Conservation (phyloP, 2,113 vertebrate species). For the Martes martes region DNA sequence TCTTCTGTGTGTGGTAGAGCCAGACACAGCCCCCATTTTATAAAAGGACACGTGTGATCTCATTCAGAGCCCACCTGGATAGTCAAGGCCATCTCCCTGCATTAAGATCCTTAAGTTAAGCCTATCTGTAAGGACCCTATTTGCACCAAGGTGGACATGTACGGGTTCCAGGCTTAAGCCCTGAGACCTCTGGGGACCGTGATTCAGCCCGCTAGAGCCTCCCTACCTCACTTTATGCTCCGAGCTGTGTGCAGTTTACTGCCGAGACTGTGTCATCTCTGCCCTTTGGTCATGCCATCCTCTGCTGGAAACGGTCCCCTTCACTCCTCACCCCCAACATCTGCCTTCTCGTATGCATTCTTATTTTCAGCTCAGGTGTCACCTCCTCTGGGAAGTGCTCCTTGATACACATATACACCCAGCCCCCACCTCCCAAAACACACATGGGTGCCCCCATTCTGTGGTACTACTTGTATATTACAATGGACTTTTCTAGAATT, state of each 20-base stretch:
- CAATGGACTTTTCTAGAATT: neutral
- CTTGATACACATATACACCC: neutral
- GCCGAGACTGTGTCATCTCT: neutral
- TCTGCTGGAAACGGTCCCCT: neutral
- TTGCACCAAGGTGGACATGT: neutral
- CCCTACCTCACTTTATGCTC: neutral
- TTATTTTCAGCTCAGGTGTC: neutral
- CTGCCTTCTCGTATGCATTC: neutral
- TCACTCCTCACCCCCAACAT: accelerated
- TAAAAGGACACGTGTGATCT: neutral
- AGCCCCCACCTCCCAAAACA: neutral
- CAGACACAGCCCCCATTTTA: neutral
- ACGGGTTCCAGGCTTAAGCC: neutral
- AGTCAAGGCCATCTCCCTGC: neutral
- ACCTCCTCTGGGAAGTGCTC: neutral
- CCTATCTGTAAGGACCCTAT: neutral
- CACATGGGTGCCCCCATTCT: no score
- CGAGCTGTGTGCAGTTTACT: neutral
- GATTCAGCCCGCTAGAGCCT: neutral
- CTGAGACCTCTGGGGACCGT: neutral
- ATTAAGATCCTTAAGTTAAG: neutral
- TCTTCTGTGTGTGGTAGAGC: neutral
- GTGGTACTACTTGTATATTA: neutral
- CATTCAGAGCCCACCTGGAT: neutral
- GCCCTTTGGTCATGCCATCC: neutral